Base-by-base conservation (phyloP, 2,888 invertebrate species). In the Carcina quercana region DNA sequence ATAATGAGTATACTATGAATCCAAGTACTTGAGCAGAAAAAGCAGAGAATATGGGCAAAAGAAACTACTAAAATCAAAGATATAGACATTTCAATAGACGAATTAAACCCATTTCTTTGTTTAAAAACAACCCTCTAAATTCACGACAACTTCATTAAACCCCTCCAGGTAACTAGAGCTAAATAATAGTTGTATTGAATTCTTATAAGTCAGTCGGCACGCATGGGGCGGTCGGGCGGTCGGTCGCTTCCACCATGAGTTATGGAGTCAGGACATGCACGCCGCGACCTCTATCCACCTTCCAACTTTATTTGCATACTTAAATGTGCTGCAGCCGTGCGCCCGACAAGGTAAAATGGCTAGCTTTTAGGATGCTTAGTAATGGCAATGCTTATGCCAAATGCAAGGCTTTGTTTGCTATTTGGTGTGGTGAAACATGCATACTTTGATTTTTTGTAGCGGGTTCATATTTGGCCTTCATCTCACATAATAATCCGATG, bases 231-330 rank as follows among this genome's bases (percentile, higher is more conserved):
- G 75, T 78, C 70, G 72, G 59, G 57, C 24, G 24, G 58, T 37
- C 33, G 59, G 66, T 59, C 54, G 59, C 58, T 63, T 51, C 56
- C 43, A 53, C 51, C 49, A 46, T 75, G 72, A 80, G 59, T 74
- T 68, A 79, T 79, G 55, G 61, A 66, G 38, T 37, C 49, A 40
- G 51, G 65, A 64, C 80, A 80, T 78, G 75, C 61, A 63, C 63
- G 65, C 54, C 61, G 59, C 57, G 62, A 66, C 62, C 65, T 62
- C 56, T 34, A 31, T 41, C 35, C 45, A 50, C 42, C 47, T 49
- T 47, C 50, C 45, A 43, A 55, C 50, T 59, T 43, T 61, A 69
- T 73, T 71, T 67, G 68, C 72, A 71, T 72, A 63, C 47, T 54
- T 49, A 48, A 42, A 55, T 28, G 42, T 40, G 32, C 42, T 46